phyloP scores from a whole-genome alignment of 2,113 vertebrate genomes.

The Engystomops pustulosus region DNA sequence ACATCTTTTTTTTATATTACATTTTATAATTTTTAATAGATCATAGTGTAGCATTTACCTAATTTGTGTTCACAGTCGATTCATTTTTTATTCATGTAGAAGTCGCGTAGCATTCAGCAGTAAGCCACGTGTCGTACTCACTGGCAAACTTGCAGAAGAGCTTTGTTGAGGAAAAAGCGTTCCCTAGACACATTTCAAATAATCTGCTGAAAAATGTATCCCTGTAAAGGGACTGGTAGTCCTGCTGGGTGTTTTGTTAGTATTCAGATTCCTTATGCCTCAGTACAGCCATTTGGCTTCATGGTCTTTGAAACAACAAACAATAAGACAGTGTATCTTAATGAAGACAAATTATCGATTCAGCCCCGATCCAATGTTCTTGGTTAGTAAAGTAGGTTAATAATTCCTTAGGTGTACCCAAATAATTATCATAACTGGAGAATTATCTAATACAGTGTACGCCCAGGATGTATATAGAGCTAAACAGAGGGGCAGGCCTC shows the following conservation, averaged over 20 bases:
- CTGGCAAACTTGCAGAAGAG: slow-evolving; percentile 7
- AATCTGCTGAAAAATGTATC: slow-evolving; percentile 6
- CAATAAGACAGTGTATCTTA: neutral
- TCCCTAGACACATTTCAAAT: neutral
- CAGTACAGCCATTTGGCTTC: neutral
- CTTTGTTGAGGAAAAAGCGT: neutral
- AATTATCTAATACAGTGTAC: too few species aligned
- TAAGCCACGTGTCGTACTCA: neutral
- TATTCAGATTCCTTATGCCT: neutral
- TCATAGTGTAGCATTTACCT: too few species aligned
- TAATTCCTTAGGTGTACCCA: neutral
- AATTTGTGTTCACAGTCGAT: neutral
- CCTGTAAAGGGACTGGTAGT: neutral
- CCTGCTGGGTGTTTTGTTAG: neutral
- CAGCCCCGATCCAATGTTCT: neutral
- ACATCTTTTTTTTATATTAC: too few species aligned
- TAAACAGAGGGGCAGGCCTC: neutral
- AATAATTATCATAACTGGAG: neutral
- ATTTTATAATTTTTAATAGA: too few species aligned
- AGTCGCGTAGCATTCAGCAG: neutral
- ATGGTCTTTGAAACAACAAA: neutral
- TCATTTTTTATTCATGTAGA: neutral
- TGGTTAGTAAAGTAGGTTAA: neutral
- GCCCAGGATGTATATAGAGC: neutral
- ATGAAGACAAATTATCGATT: neutral